Percentiles rank a stretch among this genome's conserved stretches.
These are phyloP conservation scores for Augochlorella aurata DNA, from an alignment of 2,888 invertebrate genomes.

Conservation along the genomic window DNA sequence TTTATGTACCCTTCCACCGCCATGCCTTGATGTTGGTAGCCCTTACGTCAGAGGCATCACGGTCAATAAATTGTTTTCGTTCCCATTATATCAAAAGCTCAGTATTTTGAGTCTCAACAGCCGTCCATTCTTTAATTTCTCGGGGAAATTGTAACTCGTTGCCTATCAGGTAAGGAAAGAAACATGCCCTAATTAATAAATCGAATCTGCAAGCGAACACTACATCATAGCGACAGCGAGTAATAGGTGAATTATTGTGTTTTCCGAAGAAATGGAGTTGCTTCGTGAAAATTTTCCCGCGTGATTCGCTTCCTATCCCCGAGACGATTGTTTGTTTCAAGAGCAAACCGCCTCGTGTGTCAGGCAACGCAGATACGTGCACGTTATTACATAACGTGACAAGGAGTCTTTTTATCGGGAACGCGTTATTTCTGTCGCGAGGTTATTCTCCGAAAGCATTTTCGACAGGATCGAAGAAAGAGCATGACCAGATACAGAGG, in stretches of 20 bases:
- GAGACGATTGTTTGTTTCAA: conserved; percentile 9
- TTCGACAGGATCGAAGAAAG: conserved; percentile 45
- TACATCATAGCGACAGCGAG: too few species aligned
- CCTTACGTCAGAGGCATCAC: conserved; percentile 63
- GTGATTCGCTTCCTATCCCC: neutral
- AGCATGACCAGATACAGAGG: conserved; percentile 1
- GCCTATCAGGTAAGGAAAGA: too few species aligned
- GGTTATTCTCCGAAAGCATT: conserved; percentile 45
- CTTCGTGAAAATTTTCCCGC: neutral
- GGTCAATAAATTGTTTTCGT: conserved; percentile 57
- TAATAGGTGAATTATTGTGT: too few species aligned
- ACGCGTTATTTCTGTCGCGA: conserved; percentile 57
- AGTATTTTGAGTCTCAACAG: conserved; percentile 32
- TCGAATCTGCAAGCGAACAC: too few species aligned
- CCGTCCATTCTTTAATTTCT: conserved; percentile 40
- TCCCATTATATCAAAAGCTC: conserved; percentile 24
- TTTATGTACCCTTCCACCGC: conserved; percentile 59
- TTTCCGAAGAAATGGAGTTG: too few species aligned
- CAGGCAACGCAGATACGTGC: conserved; percentile 23
- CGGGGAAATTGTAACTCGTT: neutral
- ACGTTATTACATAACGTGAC: conserved; percentile 44
- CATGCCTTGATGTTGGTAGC: conserved; percentile 22
- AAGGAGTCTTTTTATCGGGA: conserved; percentile 54
- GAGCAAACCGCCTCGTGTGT: neutral
- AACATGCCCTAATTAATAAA: too few species aligned